Base-by-base conservation (phyloP, 2,113 vertebrate species). In the Rhea americana region DNA sequence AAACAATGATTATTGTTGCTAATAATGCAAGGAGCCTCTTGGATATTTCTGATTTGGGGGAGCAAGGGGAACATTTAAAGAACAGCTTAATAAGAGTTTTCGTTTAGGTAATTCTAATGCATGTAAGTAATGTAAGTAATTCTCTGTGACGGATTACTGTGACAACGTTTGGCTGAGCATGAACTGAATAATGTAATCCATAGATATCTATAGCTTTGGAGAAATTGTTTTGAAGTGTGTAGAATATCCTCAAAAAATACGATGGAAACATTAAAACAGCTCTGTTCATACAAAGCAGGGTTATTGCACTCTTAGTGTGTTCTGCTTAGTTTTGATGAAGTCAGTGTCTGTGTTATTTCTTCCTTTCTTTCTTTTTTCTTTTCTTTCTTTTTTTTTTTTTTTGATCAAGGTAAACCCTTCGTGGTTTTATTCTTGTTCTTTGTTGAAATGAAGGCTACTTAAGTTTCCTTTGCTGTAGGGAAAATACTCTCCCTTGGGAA, bases 1-100 rank as follows among this genome's bases (percentile, higher is more conserved):
- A 22, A n/a, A 3, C 45, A 67, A 7, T 11, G 7, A 55, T 47
- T 0, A 1, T 3, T 9, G 7, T 87, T 30, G 18, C 10, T 43
- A 45, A 35, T 14, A 47, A 11, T 7, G 11, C 1, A n/a, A 50
- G 5, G 66, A 24, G 76, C 78, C 47, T n/a, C 28, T n/a, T 43
- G 25, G 68, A 4, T 21, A 13, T 68, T 86, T 75, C 45, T 70
- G 4, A 8, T 63, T 63, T 26, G 16, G 26, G 53, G 26, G 26
- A 14, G 30, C 25, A 28, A 85, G 55, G 65, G 28, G 2, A 14
- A 3, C 7, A 17, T 63, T 43, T 19, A 20, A 90, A 56, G 58
- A 48, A 37, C 25, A 75, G 20, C 0, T 2, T 48, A 55, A 4
- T 37, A 61, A 91, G 28, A 28, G 12, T 13, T 35, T n/a, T 43